phyloP scores from a whole-genome alignment of 2,113 vertebrate genomes.

The Ptilorrhoa leucosticta region DNA sequence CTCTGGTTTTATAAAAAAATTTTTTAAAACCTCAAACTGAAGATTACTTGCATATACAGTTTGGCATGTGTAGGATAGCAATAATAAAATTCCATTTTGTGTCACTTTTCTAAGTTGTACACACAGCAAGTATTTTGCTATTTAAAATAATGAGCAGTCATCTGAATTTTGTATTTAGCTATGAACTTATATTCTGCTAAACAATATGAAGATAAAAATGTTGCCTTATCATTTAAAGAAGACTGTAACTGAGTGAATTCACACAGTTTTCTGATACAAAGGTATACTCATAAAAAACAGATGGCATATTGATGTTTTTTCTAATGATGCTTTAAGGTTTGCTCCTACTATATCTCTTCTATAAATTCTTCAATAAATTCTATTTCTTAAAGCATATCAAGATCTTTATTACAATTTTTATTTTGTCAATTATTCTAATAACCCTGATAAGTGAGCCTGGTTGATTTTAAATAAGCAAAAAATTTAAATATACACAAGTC shows the following conservation, averaged over 20 bases:
- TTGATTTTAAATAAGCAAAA: not conserved
- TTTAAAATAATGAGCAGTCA: not conserved
- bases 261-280: not conserved
- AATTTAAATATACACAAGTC: not conserved
- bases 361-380: not conserved
- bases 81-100: not conserved
- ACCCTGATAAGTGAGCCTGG: not conserved
- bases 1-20: not conserved
- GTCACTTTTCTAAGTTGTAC: not conserved
- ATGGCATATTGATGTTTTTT: not conserved
- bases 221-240: not conserved
- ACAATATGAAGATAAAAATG: not conserved
- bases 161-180: not conserved
- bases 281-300: not conserved
- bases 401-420: not conserved
- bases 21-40: not conserved
- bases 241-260: not conserved
- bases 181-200: not conserved
- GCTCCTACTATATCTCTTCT: not conserved
- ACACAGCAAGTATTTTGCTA: not conserved
- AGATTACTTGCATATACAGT: not conserved
- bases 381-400: not conserved
- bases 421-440: not conserved
- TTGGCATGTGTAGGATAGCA: not conserved
- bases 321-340: not conserved